phyloP scores from a whole-genome alignment of 1,140 invertebrate genomes.

The Batillaria attramentaria region DNA sequence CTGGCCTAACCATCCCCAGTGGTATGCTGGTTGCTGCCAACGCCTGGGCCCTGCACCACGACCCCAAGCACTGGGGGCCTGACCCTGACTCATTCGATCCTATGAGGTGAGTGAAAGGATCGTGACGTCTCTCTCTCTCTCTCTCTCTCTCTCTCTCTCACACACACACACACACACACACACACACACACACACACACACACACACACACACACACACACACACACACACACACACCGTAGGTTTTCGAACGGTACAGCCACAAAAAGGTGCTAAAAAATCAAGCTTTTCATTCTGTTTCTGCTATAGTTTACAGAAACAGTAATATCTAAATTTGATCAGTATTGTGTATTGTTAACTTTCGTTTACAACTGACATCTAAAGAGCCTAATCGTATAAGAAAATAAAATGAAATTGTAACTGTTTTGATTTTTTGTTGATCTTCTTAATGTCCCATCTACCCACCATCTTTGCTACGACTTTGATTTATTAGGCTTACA shows the following conservation, averaged over 20 bases:
- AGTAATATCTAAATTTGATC: background rate
- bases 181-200: background rate
- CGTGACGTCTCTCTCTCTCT: too few species aligned
- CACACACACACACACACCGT: slow-evolving; percentile 5
- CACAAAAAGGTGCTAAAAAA: background rate
- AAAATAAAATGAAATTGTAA: background rate
- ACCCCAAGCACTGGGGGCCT: slow-evolving; percentile 67
- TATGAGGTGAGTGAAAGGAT: too few species aligned
- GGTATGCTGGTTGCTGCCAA: slow-evolving; percentile 69
- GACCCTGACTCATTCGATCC: slow-evolving; percentile 58
- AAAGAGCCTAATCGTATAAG: too few species aligned
- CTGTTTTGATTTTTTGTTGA: too few species aligned
- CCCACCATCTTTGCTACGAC: too few species aligned
- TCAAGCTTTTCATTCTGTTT: background rate
- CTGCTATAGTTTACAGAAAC: background rate
- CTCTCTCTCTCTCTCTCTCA: background rate
- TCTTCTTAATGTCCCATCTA: too few species aligned
- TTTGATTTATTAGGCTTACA: too few species aligned
- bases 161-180: background rate
- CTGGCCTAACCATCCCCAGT: slow-evolving; percentile 61
- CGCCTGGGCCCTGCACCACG: slow-evolving; percentile 69
- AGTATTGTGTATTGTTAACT: too few species aligned
- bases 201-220: slow-evolving; percentile 17
- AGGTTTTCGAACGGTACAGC: background rate
- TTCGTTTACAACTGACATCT: too few species aligned